Base-by-base conservation (phyloP, 2,888 invertebrate species). In the Agriopis leucophaearia region DNA sequence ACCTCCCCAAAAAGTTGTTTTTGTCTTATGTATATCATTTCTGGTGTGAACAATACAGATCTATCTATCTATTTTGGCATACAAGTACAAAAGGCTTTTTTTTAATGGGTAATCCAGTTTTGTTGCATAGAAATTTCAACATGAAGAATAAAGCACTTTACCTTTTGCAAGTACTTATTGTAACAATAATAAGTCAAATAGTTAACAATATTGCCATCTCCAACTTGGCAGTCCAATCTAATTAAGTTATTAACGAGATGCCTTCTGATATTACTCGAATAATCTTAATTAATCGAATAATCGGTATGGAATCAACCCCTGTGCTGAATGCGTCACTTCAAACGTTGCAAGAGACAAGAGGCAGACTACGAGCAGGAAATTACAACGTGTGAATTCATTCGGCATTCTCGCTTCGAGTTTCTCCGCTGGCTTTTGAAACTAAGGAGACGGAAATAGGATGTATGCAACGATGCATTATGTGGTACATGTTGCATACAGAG, bases 331-430 rank as follows among this genome's bases (percentile, higher is more conserved):
- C 42, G 42, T 55, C 35, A 40, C 16, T 55, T 47, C 10, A 55
- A 62, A 62, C 55, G 27, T 62, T 62, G 16, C 62, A 10, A 27
- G 54, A 50, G 50, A 50, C 50, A 13, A 16, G 47, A 47, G 15
- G 15, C 16, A 47, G 16, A 18, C 10, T 50, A 10, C 27, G 18
- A 45, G 47, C 47, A 10, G 27, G 45, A 62, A 48, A 51, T 60
- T 44, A 47, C 54, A 38, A 13, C 27, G 27, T 27, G 18, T 10
- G 12, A 50, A 50, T 27, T 13, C 50, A 50, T 50, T 35, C 27
- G 27, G 15, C 47, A 50, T 50, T 50, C 50, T 50, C 27, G 50
- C 50, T 27, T 13, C 13, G 27, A 50, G 12, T 50, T 35, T 10
- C 27, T 6, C 50, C 13, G 12, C 9, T 0, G 48, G 27, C 50